Evolutionary conservation across 2,888 invertebrate species (phyloP).

Genomic region (Tetanocera ferruginea): DNA sequence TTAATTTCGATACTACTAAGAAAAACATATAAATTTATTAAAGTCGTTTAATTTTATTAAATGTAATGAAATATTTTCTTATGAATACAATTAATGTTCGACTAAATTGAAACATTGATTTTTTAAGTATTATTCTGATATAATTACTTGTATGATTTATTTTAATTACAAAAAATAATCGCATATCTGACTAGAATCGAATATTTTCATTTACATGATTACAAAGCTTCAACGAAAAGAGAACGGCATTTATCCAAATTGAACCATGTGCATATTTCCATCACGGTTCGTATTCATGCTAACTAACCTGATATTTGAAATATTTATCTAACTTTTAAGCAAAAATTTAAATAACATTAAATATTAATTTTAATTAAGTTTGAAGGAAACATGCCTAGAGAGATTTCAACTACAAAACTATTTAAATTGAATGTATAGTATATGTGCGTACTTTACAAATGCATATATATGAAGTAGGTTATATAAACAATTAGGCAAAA

Average conservation of each 20-base stretch:
- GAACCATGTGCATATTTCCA: too few species aligned
- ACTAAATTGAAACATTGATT: conserved; percentile 28
- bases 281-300: too few species aligned
- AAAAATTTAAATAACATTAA: conserved; percentile 32
- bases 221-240: not conserved
- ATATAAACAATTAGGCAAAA: not conserved
- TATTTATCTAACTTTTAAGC: conserved; percentile 24
- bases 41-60: conserved; percentile 28
- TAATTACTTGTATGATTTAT: not conserved
- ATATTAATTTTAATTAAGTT: conserved; percentile 29
- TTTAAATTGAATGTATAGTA: not conserved
- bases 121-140: conserved; percentile 16
- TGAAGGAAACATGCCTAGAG: not conserved
- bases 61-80: conserved; percentile 31
- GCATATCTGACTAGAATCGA: conserved; percentile 36
- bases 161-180: conserved; percentile 25
- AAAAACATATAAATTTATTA: conserved; percentile 21
- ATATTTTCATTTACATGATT: conserved; percentile 9
- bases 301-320: not conserved
- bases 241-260: not conserved
- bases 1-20: too few species aligned
- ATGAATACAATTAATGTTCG: conserved; percentile 29
- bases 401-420: not conserved
- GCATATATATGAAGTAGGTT: not conserved
- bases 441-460: conserved; percentile 18